Percentiles rank a stretch among this genome's conserved stretches.
Conservation (phyloP, 2,888 invertebrate species). For the Pycnomerus fuliginosus region DNA sequence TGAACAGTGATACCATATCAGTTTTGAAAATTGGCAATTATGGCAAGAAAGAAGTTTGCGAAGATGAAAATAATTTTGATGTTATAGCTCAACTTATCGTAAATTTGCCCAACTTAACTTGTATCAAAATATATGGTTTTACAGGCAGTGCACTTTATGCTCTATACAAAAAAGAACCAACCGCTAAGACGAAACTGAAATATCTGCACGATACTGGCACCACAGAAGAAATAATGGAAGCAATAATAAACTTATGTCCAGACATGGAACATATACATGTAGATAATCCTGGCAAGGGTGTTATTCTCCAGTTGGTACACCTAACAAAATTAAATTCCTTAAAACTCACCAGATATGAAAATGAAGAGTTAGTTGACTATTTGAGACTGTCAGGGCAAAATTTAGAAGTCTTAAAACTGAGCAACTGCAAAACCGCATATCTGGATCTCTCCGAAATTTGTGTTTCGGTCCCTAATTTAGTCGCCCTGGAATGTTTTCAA, state of each 20-base stretch:
- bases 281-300: slow-evolving; percentile 55
- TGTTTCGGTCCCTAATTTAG: slow-evolving; percentile 54
- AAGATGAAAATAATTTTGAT: slow-evolving; percentile 49
- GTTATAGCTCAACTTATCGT: slow-evolving; percentile 64
- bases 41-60: slow-evolving; percentile 68
- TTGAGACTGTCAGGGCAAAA: slow-evolving; percentile 53
- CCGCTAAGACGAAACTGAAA: slow-evolving; percentile 64
- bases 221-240: slow-evolving; percentile 59
- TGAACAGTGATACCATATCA: slow-evolving; percentile 59
- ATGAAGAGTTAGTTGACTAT: slow-evolving; percentile 60
- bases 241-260: slow-evolving; percentile 63
- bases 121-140: slow-evolving; percentile 67
- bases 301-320: slow-evolving; percentile 46
- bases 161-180: slow-evolving; percentile 56
- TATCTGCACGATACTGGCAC: slow-evolving; percentile 69
- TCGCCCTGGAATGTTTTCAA: slow-evolving; percentile 66
- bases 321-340: slow-evolving; percentile 56
- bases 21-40: slow-evolving; percentile 69
- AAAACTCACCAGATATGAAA: slow-evolving; percentile 59
- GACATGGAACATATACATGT: slow-evolving; percentile 64
- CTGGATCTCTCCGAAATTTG: slow-evolving; percentile 45
- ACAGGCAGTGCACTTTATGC: slow-evolving; percentile 60
- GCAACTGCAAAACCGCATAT: slow-evolving; percentile 37
- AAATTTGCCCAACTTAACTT: slow-evolving; percentile 64
- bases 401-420: slow-evolving; percentile 43